These are phyloP conservation scores for Arothron firmamentum DNA, from an alignment of 2,113 vertebrate species.

Conservation along the genomic window DNA sequence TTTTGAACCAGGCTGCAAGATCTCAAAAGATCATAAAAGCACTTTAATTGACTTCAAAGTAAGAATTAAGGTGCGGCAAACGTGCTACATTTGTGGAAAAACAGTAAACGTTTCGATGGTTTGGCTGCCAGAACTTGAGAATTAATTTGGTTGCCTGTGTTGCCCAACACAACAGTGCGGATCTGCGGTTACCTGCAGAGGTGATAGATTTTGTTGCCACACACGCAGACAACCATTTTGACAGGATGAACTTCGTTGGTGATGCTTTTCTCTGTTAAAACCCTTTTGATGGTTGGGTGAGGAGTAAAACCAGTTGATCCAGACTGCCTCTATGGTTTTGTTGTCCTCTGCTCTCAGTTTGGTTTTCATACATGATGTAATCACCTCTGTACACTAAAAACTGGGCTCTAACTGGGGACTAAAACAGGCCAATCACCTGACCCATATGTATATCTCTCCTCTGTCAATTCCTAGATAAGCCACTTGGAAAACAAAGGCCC, in stretches of 20 bases:
- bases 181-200: constrained; percentile 25
- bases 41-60: constrained; percentile 66
- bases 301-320: constrained; percentile 12
- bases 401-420: no score
- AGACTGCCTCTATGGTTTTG: constrained; percentile 31
- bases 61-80: constrained; percentile 80
- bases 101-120: constrained; percentile 28
- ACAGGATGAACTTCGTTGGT: constrained; percentile 43
- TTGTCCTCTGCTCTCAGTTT: constrained; percentile 11
- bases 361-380: constrained; percentile 13
- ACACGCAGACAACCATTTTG: constrained; percentile 26
- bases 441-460: no score
- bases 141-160: constrained; percentile 20
- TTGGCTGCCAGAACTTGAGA: constrained; percentile 26
- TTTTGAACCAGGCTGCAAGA: not conserved
- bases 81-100: constrained; percentile 37
- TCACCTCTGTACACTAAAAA: not conserved
- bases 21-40: constrained; percentile 43
- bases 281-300: constrained; percentile 9
- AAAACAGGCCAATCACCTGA: no score
- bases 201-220: constrained; percentile 40
- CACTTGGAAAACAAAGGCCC: constrained; percentile 5
- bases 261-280: constrained; percentile 23
- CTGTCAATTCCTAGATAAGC: constrained; percentile 5
- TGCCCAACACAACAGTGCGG: constrained; percentile 9